Base-by-base conservation (phyloP, 2,797 vertebrate genomes). In the Cichlasoma orientale region DNA sequence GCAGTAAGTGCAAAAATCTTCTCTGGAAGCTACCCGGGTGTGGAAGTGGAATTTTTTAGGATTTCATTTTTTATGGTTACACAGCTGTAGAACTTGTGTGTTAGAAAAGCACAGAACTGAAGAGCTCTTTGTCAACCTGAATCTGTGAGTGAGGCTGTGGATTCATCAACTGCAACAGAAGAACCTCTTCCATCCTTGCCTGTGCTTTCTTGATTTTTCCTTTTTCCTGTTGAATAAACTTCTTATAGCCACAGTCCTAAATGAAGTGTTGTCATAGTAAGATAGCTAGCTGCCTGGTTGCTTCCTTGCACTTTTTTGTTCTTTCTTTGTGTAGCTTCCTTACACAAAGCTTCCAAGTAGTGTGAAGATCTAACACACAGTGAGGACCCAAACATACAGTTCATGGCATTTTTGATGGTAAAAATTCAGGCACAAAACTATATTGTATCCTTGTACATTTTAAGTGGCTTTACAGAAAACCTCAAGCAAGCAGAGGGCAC, bases 281-380 rank as follows among this genome's bases (percentile, higher is more conserved):
- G 36, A 6, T 58, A 58, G 5, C 19, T 58, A 21, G 57, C 16
- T 50, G 16, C 5, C 5, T 13, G 5, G 21, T 4, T 36, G 19
- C 31, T 59, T 36, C 0, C 57, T 36, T 18, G n/a, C 12, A 1
- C 11, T 0, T 0, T 21, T 0, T 59, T 36, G 33, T 59, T 59
- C 5, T 59, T 3, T 21, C 31, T 36, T 36, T 13, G 12, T 41
- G 38, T 13, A 41, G 38, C 38, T 41, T 36, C 2, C 31, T 58
- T 36, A 19, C 31, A 36, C 1, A n/a, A 41, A 33, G 18, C 10
- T 33, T 33, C 19, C 18, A 33, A 57, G 27, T 41, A 12, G 11
- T 41, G 38, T 41, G 38, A 41, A 36, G 8, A 9, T 36, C 33
- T 36, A 36, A 36, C 7, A 3, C 33, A 58, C 5, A 33, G 0